Conservation (phyloP, 2,113 vertebrate genomes). For the Trochalopteron elliotii region DNA sequence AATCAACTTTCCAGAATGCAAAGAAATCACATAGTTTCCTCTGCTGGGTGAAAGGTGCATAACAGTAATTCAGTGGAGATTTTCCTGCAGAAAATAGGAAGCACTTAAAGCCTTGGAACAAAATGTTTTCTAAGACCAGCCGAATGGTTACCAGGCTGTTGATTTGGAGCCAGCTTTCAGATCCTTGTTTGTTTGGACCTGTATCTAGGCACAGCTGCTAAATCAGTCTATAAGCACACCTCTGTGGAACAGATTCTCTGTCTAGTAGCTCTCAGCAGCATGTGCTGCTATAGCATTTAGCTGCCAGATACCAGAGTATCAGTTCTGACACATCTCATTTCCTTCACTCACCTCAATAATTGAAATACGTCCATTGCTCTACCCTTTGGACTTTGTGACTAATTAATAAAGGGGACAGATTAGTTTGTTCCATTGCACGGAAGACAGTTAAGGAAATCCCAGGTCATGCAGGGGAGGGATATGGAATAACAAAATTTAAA, state of each 20-base stretch:
- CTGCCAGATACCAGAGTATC: neutral
- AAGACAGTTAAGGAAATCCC: neutral
- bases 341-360: neutral
- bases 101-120: neutral
- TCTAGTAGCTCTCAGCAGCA: neutral
- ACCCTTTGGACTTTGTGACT: neutral
- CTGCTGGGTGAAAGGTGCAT: neutral
- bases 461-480: neutral
- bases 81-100: neutral
- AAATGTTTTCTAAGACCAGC: neutral
- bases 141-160: neutral
- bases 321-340: neutral
- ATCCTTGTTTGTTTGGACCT: neutral
- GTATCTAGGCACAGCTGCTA: neutral
- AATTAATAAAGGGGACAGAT: neutral
- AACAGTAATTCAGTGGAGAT: neutral
- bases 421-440: neutral
- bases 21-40: neutral
- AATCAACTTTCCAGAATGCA: neutral
- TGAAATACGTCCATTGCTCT: neutral
- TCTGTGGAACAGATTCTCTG: neutral
- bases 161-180: neutral
- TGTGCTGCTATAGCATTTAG: neutral
- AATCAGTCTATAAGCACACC: neutral
- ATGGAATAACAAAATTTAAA: neutral